Conservation (phyloP, 2,888 invertebrate species). For the Subacronicta megacephala region DNA sequence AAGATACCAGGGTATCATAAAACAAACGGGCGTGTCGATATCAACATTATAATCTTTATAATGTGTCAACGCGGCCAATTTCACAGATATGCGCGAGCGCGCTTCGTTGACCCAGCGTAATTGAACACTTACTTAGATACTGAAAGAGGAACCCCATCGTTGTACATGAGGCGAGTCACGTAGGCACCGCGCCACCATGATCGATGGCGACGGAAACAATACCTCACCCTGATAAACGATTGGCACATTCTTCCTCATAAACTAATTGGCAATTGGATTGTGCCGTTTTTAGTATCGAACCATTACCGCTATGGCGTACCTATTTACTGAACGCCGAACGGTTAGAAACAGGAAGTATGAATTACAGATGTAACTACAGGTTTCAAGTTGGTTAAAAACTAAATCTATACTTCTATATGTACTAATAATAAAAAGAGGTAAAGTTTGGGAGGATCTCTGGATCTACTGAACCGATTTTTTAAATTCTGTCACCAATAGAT, state of each 20-base stretch:
- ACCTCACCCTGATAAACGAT: constrained; percentile 21
- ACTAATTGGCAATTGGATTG: constrained; percentile 13
- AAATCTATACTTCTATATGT: too few species aligned
- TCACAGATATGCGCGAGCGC: constrained; percentile 4
- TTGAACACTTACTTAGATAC: constrained; percentile 49
- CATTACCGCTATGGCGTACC: background rate
- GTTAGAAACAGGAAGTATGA: background rate
- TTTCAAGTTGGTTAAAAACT: too few species aligned
- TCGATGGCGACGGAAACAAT: constrained; percentile 25
- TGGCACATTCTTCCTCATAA: constrained; percentile 6
- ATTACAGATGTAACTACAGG: too few species aligned
- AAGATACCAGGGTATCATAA: too few species aligned
- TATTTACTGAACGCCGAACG: background rate
- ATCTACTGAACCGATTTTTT: too few species aligned
- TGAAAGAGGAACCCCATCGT: constrained; percentile 53
- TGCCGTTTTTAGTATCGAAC: background rate
- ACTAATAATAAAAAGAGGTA: too few species aligned
- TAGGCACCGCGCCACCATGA: constrained; percentile 52
- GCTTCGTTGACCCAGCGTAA: constrained; percentile 45
- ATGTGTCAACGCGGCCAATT: constrained; percentile 23
- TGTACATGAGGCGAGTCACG: constrained; percentile 61
- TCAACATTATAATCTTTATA: too few species aligned
- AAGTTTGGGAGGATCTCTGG: too few species aligned
- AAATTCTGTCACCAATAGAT: too few species aligned
- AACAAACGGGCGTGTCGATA: too few species aligned